Conservation (phyloP, 1,140 invertebrate species). For the Trachymyrmex cornetzi region DNA sequence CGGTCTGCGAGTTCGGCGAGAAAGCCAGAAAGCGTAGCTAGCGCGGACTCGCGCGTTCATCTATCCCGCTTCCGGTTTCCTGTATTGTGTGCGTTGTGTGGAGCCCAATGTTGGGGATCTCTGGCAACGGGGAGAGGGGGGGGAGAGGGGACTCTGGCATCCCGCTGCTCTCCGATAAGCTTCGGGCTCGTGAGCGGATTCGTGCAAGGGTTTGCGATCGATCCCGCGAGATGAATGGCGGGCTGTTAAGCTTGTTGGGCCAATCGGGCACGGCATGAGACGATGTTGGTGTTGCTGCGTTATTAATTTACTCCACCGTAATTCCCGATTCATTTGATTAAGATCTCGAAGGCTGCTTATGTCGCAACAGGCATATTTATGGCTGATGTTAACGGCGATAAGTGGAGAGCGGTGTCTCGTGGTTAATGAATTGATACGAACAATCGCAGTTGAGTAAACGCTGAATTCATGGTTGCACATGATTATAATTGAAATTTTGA, state of each 20-base stretch:
- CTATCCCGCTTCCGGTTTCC: constrained; percentile 73
- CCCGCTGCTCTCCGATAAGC: constrained; percentile 58
- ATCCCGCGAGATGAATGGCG: constrained; percentile 52
- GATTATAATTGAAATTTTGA: constrained; percentile 1
- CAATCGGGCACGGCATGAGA: constrained; percentile 33
- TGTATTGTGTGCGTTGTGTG: constrained; percentile 28
- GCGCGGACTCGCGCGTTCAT: constrained; percentile 66
- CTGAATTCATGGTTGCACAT: neutral
- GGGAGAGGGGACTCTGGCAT: constrained; percentile 4
- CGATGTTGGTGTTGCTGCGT: constrained; percentile 41
- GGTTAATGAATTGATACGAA: constrained; percentile 30
- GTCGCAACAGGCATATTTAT: constrained; percentile 46
- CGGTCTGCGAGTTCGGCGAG: constrained; percentile 15
- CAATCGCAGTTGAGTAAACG: neutral
- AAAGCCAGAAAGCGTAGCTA: constrained; percentile 44
- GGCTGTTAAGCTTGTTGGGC: constrained; percentile 56
- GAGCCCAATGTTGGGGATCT: neutral
- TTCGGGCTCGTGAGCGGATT: constrained; percentile 28
- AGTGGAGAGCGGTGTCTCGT: neutral
- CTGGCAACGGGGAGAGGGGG: too few species aligned
- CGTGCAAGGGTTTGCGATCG: constrained; percentile 54
- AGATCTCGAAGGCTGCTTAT: constrained; percentile 37
- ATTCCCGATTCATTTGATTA: constrained; percentile 59
- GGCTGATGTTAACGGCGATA: constrained; percentile 46
- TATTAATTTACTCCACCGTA: constrained; percentile 58